Base-by-base conservation (phyloP, 2,797 vertebrate species). In the Myotis findleyi region DNA sequence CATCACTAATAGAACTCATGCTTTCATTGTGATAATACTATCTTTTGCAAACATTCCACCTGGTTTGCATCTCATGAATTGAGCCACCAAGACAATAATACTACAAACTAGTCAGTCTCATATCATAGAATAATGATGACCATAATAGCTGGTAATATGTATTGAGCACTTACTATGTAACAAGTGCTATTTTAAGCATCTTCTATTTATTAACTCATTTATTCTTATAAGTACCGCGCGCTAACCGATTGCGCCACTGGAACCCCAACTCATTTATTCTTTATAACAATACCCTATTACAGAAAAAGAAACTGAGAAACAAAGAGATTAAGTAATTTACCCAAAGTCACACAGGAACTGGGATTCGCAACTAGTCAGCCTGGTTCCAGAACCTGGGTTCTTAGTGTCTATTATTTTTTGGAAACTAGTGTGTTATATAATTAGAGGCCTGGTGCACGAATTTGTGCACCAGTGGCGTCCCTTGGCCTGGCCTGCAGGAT, bases 321-420 rank as follows among this genome's bases (percentile, higher is more conserved):
- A 64, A 18, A 77, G 49, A 62, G 75, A 66, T 73, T 95, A 91
- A 87, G 33, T 87, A 87, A 68, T 66, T 82, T 76, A 72, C 23
- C 33, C 38, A 86, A 27, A 87, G 79, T 55, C 59, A 75, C 66
- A 85, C 9, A 86, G 55, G 41, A 92, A 13, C 57, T 20, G 51
- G 17, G n/a, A 76, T 62, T 94, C 41, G 23, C n/a, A 57, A 23
- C 49, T 66, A 68, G 33, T 87, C 30, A 59, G 20, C 30, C 8
- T 81, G 5, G 38, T 93, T 91, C 69, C 23, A 72, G 36, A 76
- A 66, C 49, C 3, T 84, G 30, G 23, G 17, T 79, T 71, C 44
- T 80, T 82, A 23, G 1, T 90, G 44, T 87, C 30, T 79, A 38
- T 30, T 81, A 18, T 89, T 89, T 76, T 53, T 21, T 88, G 10